Base-by-base conservation (phyloP, 1,140 invertebrate genomes). In the Magallana ariakensis region DNA sequence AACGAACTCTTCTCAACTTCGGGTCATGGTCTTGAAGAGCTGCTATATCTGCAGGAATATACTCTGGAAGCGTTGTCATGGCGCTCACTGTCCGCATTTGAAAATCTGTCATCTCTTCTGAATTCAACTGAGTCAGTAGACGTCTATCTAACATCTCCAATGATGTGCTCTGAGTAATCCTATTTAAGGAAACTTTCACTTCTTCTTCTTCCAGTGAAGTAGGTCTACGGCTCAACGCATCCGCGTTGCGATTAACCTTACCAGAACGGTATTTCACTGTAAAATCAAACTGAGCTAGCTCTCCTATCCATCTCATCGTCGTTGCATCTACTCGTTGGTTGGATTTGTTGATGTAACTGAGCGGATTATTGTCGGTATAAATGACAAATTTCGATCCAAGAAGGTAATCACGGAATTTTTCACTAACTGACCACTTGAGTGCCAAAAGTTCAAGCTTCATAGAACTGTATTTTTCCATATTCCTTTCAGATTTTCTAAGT, bases 291-390 rank as follows among this genome's bases (percentile, higher is more conserved):
- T 87, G 85, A 19, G 88, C 89, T 19, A 91, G 58, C 66, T 89
- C 55, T 54, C 87, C 13, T 19, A 84, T 80, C 90, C 91, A 92
- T 26, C 89, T n/a, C 86, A 87, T 87, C 83, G 88, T 88, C 16
- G 85, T 87, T 1, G 89, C 90, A 58, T 86, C 89, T 70, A 91
- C 60, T 80, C 33, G 33, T 33, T 33, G 33, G 1, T 33, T 33
- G 1, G 33, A 3, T 33, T 33, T 33, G 33, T 33, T 33, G 33
- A 33, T 33, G 19, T 90, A 87, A 85, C 85, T 86, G 9, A 90
- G 70, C 8, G 87, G 87, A 85, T 90, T 90, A 75, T 91, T 91
- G 46, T 90, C 87, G 1, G 89, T 91, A 56, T 87, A 86, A n/a
- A 91, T 89, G 2, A 81, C 75, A 86, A 90, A 92, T 75, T 85